Base-by-base conservation (phyloP, 2,113 vertebrate species). In the Rattus rattus region DNA sequence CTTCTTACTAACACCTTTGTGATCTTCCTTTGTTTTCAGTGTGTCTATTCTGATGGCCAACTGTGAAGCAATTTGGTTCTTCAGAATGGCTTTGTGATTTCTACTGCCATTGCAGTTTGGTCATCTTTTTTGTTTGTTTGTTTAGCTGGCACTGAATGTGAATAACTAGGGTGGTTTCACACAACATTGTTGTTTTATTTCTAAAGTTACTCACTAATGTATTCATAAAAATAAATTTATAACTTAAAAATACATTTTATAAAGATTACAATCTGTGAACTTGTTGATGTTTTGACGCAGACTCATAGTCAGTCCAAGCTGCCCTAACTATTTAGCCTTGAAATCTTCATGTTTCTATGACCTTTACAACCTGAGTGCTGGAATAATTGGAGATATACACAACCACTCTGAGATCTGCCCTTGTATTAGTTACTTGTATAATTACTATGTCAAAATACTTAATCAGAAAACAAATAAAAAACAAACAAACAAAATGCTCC, bases 121-220 rank as follows among this genome's bases (percentile, higher is more conserved):
- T 92, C 94, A 81, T 69, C 63, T 73, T 20, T 97, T 96, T 97
- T 97, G 30, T 69, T 69, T 12, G 13, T 33, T 69, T 69, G 30
- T 87, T 96, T 77, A 93, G 56, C 69, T 90, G 73, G 49, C 85
- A 85, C 52, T 96, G 93, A 97, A 92, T 92, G 79, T 90, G 83
- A 90, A 88, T 97, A 97, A 96, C 93, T 91, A 89, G 89, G 54
- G 47, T 61, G 69, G 81, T 92, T 97, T 96, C 87, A 47, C 59
- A 73, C 13, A 95, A 49, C 52, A 92, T 94, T 97, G 90, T 97
- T 97, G 91, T 96, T 98, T 98, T 94, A 92, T 90, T 88, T 75
- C 10, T n/a, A n/a, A 94, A 72, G 77, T 77, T 95, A 93, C 63
- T 95, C 65, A 92, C 59, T 94, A 70, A 87, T 94, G 54, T 47